A percentile compares a stretch with the other conserved stretches of the same genome.
Conservation (phyloP, 2,888 invertebrate genomes). For the Drosophila rellima region DNA sequence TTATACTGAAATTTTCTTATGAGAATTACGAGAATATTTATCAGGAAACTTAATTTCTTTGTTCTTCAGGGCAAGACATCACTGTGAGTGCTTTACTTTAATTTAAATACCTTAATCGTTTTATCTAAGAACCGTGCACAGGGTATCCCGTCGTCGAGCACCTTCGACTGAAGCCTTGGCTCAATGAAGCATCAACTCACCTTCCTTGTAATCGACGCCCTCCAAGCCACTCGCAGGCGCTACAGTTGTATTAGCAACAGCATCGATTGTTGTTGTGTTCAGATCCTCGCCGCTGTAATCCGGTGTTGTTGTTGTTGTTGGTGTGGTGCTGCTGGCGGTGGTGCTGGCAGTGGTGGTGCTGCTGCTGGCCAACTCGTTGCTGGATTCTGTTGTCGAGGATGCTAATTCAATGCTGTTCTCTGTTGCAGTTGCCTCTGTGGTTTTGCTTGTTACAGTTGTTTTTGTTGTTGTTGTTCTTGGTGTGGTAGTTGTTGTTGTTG, state of each 20-base stretch:
- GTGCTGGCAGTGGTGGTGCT: conserved; percentile 9
- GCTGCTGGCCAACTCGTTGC: conserved; percentile 47
- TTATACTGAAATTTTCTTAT: too few relatives aligned
- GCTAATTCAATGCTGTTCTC: conserved; percentile 58
- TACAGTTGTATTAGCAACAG: conserved; percentile 70
- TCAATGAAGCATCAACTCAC: conserved; percentile 70
- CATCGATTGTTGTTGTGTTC: conserved; percentile 64
- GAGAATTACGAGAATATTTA: too few relatives aligned
- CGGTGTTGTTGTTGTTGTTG: conserved; percentile 49
- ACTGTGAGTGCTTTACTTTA: too few relatives aligned
- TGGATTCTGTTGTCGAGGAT: conserved; percentile 59
- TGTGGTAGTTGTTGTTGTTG: conserved; percentile 25
- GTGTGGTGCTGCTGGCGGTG: conserved; percentile 10
- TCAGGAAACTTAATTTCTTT: too few relatives aligned
- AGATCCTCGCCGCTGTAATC: conserved; percentile 63
- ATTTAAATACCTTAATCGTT: too few relatives aligned
- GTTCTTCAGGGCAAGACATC: too few relatives aligned
- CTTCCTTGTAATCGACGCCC: conserved; percentile 85
- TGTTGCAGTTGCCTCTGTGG: conserved; percentile 55
- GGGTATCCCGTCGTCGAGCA: not conserved
- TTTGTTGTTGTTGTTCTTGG: conserved; percentile 32
- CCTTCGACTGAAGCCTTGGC: conserved; percentile 1
- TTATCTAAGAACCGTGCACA: not conserved
- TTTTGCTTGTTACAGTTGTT: conserved; percentile 54
- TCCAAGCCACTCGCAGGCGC: conserved; percentile 81